phyloP scores from a whole-genome alignment of 2,113 vertebrate species.

The Hylia prasina region DNA sequence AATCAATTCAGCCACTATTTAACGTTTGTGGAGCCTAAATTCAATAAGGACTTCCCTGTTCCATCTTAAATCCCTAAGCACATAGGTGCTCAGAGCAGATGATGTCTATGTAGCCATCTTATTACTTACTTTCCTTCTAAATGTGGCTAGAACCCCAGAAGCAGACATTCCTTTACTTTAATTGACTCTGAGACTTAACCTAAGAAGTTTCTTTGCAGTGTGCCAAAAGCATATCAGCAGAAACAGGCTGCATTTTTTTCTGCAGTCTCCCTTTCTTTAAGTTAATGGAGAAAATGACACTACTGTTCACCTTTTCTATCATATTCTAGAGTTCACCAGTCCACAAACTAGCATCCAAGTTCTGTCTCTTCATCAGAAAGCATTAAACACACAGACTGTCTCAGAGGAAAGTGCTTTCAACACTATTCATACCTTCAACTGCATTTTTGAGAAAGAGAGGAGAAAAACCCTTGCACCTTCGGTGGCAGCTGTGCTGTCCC shows the following conservation, averaged over 20 bases:
- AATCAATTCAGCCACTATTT: not conserved
- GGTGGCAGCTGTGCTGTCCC: rapidly evolving
- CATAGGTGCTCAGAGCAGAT: not conserved
- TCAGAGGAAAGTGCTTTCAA: not conserved
- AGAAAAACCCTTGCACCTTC: not conserved
- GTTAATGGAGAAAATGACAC: not conserved
- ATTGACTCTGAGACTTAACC: not conserved
- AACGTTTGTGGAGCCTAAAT: not conserved
- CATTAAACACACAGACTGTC: not conserved
- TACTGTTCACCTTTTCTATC: not conserved
- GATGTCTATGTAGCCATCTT: not conserved
- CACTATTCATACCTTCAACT: not conserved
- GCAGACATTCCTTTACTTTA: not conserved
- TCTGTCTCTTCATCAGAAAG: not conserved
- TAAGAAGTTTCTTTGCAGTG: not conserved
- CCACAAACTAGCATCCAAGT: not conserved
- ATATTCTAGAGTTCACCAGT: not conserved
- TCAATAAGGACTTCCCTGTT: not conserved
- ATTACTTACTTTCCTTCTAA: not conserved
- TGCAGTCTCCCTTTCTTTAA: not conserved
- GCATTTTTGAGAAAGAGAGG: not conserved
- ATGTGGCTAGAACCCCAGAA: not conserved
- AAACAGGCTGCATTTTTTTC: not conserved
- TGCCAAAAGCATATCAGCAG: not conserved
- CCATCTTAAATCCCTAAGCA: not conserved